Base-by-base conservation (phyloP, 2,797 vertebrate species). In the Amphiprion clarkii region DNA sequence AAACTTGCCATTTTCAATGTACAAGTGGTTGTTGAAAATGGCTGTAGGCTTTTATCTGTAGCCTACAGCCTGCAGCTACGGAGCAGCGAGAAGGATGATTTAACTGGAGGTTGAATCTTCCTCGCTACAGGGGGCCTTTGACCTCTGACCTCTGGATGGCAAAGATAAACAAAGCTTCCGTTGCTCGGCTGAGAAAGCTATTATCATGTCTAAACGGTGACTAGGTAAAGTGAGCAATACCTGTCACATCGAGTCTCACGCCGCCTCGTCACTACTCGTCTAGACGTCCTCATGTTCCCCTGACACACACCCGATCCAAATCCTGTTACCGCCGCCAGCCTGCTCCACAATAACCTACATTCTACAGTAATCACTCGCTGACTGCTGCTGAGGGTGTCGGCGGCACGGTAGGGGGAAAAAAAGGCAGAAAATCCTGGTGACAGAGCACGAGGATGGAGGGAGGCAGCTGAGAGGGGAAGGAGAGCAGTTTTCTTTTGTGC, bases 341-440 rank as follows among this genome's bases (percentile, higher is more conserved):
- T 54, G 78, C 17, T 63, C 84, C 79, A 88, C 83, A 86, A 88
- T 91, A 90, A 91, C 93, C 91, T 85, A 92, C 85, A 92, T 93
- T 88, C 83, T 60, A 57, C 83, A 81, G 83, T 85, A 87, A 86
- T 87, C 89, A 77, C 76, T 59, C 78, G 36, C 77, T 70, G 78
- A 84, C 77, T 48, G 74, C 87, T 42, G 75, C 17, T 23, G 31
- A 71, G 75, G 76, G 21, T 58, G 61, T 54, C 39, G 11, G 21
- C 80, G 71, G 39, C 36, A 63, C 9, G 33, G 72, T 29, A 46
- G 19, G 27, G 25, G 54, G 55, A n/a, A 49, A 66, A 69, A 82
- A 71, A 13, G 1, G 54, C 16, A 36, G 63, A n/a, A 87, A 87
- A 77, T 84, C 75, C 79, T 66, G 33, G 81, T 67, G 74, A 82